Conservation (phyloP, 2,888 invertebrate genomes). For the Nomada ruficornis region DNA sequence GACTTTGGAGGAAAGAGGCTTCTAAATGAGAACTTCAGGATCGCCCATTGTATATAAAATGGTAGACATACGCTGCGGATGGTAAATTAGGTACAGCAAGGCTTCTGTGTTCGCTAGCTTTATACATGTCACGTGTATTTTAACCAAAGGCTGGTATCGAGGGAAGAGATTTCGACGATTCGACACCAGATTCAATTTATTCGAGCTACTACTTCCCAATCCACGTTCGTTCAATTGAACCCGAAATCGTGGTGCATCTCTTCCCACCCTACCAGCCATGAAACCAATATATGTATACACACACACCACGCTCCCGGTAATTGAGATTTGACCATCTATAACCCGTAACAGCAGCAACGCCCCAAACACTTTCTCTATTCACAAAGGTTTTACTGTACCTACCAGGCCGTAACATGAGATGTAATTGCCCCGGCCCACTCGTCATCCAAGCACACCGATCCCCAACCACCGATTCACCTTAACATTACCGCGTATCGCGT, state of each 20-base stretch:
- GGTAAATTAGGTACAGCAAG: constrained; percentile 44
- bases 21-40: constrained; percentile 7
- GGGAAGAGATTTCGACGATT: neutral
- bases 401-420: constrained; percentile 13
- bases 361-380: neutral
- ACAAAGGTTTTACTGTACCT: constrained; percentile 43
- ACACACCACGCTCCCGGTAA: neutral
- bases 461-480: constrained; percentile 43
- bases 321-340: neutral
- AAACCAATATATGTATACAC: too few species aligned
- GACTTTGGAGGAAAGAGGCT: neutral
- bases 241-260: too few species aligned
- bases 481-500: constrained; percentile 19
- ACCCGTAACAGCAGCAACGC: neutral
- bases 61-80: constrained; percentile 22
- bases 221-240: too few species aligned
- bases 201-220: too few species aligned
- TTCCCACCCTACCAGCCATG: too few species aligned
- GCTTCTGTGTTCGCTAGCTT: constrained; percentile 45
- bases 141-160: neutral
- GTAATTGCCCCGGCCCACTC: constrained; percentile 19
- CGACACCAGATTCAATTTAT: too few species aligned
- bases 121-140: neutral
- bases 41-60: constrained; percentile 13
- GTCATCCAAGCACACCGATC: constrained; percentile 30